phyloP scores from a whole-genome alignment of 2,113 vertebrate species.

The Xyliphius kryptos region DNA sequence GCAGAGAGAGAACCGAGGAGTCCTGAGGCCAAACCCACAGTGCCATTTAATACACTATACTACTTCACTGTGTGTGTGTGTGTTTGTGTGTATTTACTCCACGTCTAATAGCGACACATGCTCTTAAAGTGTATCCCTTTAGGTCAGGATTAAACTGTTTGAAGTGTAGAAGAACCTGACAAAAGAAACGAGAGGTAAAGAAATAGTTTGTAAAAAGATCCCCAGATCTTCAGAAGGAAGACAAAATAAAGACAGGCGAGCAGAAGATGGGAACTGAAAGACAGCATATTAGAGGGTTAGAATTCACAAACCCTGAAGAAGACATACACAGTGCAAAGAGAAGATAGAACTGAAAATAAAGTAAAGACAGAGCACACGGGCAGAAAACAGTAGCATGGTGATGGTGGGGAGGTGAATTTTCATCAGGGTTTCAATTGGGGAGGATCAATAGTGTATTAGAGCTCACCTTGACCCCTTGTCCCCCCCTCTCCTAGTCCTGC shows the following conservation, averaged over 20 bases:
- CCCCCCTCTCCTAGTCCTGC: slow-evolving; percentile 54
- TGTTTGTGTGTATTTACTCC: slow-evolving; percentile 3
- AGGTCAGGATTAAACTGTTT: slow-evolving; percentile 66
- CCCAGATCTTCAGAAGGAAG: neutral
- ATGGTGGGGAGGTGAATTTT: slow-evolving; percentile 69
- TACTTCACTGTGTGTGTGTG: slow-evolving; percentile 47
- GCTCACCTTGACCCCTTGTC: slow-evolving; percentile 75
- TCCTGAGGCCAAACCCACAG: slow-evolving; percentile 65
- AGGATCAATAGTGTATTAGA: slow-evolving; percentile 80
- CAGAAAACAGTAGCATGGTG: slow-evolving; percentile 35
- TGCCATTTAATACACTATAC: slow-evolving; percentile 74
- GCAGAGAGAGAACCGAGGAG: slow-evolving; percentile 59
- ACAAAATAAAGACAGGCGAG: slow-evolving; percentile 25
- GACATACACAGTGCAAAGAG: slow-evolving; percentile 32
- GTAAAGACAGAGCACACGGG: slow-evolving; percentile 31
- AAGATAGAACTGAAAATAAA: slow-evolving; percentile 38
- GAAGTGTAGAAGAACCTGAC: slow-evolving; percentile 39
- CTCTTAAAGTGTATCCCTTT: slow-evolving; percentile 58
- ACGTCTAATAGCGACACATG: slow-evolving; percentile 19
- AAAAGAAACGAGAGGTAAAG: slow-evolving; percentile 32
- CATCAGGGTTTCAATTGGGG: slow-evolving; percentile 80
- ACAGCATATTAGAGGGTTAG: slow-evolving; percentile 28
- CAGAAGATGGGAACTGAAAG: slow-evolving; percentile 40
- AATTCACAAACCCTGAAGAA: slow-evolving; percentile 36
- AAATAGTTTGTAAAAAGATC: slow-evolving; percentile 1